These are phyloP conservation scores for Nothobranchius furzeri DNA, from an alignment of 2,113 vertebrate genomes.

Conservation along the genomic window DNA sequence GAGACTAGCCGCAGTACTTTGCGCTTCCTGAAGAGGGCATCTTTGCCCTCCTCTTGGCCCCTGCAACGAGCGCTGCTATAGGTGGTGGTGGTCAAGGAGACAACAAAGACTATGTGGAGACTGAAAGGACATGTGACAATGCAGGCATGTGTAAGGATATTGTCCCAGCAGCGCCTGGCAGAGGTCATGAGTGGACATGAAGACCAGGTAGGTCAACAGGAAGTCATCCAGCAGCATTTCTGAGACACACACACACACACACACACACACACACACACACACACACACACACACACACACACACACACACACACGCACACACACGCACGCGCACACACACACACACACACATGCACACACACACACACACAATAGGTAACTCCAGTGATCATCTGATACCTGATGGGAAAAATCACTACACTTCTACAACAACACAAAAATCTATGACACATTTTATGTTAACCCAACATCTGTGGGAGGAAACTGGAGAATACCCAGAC, in stretches of 20 bases:
- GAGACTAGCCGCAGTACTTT: slow-evolving; percentile 96
- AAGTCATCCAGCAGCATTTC: slow-evolving; percentile 96
- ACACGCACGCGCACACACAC: slow-evolving; percentile 51
- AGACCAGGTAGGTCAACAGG: slow-evolving; percentile 93
- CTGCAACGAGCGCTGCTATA: slow-evolving; percentile 92
- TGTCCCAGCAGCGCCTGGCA: slow-evolving; percentile 96
- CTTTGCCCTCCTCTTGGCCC: slow-evolving; percentile 89
- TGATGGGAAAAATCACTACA: no score
- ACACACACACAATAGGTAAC: slow-evolving; percentile 45
- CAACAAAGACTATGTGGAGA: background rate
- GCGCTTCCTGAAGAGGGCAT: slow-evolving; percentile 91
- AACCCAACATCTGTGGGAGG: no score
- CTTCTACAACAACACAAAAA: no score
- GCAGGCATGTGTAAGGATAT: slow-evolving; percentile 86
- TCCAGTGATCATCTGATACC: background rate
- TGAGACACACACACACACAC: slow-evolving; percentile 73
- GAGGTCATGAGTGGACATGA: slow-evolving; percentile 94
- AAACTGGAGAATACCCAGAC: no score
- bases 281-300: slow-evolving; percentile 59
- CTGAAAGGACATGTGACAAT: background rate
- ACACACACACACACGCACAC: slow-evolving; percentile 43
- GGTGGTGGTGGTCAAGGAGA: slow-evolving; percentile 86
- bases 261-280: slow-evolving; percentile 58
- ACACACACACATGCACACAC: slow-evolving; percentile 37
- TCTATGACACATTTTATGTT: no score